These are phyloP conservation scores for Solenodon paradoxus DNA, from an alignment of 2,113 vertebrate species.

Conservation along the genomic window DNA sequence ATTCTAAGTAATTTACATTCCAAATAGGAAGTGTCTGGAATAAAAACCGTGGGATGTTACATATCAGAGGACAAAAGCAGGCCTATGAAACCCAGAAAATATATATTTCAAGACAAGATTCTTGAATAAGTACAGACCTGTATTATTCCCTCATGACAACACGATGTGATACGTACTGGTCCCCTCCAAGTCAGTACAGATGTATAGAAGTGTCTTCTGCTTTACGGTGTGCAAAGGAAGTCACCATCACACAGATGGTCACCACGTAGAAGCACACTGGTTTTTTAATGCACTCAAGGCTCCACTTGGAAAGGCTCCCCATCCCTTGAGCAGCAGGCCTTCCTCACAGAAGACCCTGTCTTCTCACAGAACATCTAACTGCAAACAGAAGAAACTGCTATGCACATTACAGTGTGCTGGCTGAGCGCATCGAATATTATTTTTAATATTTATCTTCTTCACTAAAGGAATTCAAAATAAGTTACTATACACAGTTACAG, in stretches of 20 bases:
- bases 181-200: not conserved
- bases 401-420: too few relatives aligned
- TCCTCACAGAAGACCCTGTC: not conserved
- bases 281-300: not conserved
- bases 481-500: not conserved
- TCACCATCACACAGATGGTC: not conserved
- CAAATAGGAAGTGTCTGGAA: not conserved
- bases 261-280: not conserved
- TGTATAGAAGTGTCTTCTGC: not conserved
- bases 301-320: not conserved
- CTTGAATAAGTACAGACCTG: not conserved
- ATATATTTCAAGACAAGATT: not conserved
- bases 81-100: not conserved
- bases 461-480: not conserved
- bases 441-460: not conserved
- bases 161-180: not conserved
- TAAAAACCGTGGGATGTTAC: not conserved
- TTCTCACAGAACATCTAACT: not conserved
- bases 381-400: not conserved
- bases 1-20: not conserved
- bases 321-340: too few relatives aligned
- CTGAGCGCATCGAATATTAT: too few relatives aligned
- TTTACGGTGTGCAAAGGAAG: not conserved
- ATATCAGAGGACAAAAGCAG: not conserved
- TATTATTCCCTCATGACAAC: not conserved